Evolutionary conservation across 2,888 invertebrate species (phyloP).

Genomic region (Ectropis crepuscularia): DNA sequence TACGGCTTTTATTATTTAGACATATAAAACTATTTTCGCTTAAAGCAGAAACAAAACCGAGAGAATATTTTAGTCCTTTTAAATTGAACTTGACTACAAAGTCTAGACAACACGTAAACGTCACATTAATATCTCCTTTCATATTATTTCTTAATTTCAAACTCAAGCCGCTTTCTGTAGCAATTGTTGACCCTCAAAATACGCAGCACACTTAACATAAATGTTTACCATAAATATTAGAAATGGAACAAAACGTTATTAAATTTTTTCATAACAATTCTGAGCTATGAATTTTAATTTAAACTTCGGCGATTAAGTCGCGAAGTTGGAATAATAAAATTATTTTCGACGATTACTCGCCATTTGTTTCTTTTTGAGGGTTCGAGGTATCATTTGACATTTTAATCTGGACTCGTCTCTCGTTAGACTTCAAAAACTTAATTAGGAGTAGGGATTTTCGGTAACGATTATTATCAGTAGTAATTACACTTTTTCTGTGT

Average conservation of each 20-base stretch:
- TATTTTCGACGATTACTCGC: constrained; percentile 21
- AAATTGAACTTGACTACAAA: too few species aligned
- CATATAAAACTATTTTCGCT: too few species aligned
- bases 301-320: constrained; percentile 25
- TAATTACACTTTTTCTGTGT: constrained; percentile 6
- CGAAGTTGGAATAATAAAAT: constrained; percentile 21
- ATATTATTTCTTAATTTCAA: neutral
- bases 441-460: constrained; percentile 4
- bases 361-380: constrained; percentile 27
- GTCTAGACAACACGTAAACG: constrained; percentile 1
- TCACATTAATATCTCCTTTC: neutral
- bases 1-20: too few species aligned
- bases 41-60: too few species aligned
- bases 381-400: constrained; percentile 17
- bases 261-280: constrained; percentile 24
- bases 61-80: too few species aligned
- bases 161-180: constrained; percentile 3
- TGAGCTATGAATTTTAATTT: constrained; percentile 25
- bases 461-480: neutral
- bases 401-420: constrained; percentile 21
- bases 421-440: constrained; percentile 16
- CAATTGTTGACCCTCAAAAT: constrained; percentile 2
- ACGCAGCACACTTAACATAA: constrained; percentile 18
- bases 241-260: constrained; percentile 18
- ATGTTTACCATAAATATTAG: constrained; percentile 22